A percentile compares a stretch with the other conserved stretches of the same genome.
phyloP scores from a whole-genome alignment of 2,113 vertebrate species.

The Osmerus mordax region DNA sequence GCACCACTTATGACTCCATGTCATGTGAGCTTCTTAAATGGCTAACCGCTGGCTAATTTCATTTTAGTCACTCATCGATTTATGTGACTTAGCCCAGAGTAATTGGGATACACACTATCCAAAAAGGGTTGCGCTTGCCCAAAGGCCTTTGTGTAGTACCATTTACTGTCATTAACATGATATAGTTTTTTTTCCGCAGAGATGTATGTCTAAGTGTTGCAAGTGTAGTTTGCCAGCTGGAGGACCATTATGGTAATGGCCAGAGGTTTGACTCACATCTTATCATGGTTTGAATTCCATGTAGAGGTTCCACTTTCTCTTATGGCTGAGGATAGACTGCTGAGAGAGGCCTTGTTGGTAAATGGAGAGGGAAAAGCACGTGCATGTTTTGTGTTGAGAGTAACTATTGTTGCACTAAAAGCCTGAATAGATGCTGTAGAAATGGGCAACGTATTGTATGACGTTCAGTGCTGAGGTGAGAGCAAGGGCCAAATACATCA shows the following conservation, averaged over 20 bases:
- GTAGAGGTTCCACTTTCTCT: too few species aligned
- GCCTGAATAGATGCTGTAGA: slow-evolving; percentile 3
- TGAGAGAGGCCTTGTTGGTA: slow-evolving; percentile 27
- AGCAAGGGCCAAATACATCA: not conserved
- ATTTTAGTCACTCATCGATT: slow-evolving; percentile 45
- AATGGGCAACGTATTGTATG: slow-evolving; percentile 10
- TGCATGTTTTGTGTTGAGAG: slow-evolving; percentile 30
- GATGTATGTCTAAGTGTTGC: not conserved
- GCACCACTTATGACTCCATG: slow-evolving; percentile 3
- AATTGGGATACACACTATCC: slow-evolving; percentile 31
- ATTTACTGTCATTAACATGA: not conserved
- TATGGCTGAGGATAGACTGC: not conserved
- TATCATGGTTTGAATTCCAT: slow-evolving; percentile 13
- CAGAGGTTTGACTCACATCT: slow-evolving; percentile 10
- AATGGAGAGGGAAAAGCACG: slow-evolving; percentile 32
- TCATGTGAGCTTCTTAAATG: slow-evolving; percentile 40
- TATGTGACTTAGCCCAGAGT: slow-evolving; percentile 36
- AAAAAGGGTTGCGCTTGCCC: not conserved
- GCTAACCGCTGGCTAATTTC: slow-evolving; percentile 46
- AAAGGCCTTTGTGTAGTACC: too few species aligned
- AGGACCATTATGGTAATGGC: slow-evolving; percentile 13
- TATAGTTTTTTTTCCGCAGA: not conserved
- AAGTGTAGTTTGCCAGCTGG: slow-evolving; percentile 11
- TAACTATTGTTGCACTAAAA: slow-evolving; percentile 43
- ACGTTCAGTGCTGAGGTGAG: not conserved